These are phyloP conservation scores for Sebastes taczanowskii DNA, from an alignment of 2,797 vertebrate genomes.

Conservation along the genomic window DNA sequence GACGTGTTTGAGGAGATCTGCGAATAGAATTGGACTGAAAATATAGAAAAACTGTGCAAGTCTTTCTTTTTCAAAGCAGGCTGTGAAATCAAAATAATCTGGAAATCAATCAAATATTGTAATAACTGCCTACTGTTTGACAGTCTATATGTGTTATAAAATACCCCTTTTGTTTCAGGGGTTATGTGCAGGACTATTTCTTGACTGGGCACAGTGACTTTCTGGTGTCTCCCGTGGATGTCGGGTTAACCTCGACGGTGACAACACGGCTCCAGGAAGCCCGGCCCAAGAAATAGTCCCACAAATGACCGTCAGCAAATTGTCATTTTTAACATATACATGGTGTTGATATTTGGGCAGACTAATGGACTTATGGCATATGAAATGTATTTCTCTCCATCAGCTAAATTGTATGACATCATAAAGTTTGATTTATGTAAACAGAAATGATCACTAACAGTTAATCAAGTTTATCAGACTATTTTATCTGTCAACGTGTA, in stretches of 20 bases:
- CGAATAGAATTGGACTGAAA: slow-evolving; percentile 1
- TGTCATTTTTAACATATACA: not conserved
- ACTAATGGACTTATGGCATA: too few species aligned
- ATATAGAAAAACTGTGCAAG: not conserved
- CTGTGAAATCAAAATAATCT: slow-evolving; percentile 1
- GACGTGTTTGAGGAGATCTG: slow-evolving; percentile 5
- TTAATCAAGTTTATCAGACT: too few species aligned
- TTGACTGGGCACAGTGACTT: not conserved
- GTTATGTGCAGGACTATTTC: not conserved
- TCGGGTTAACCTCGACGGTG: not conserved
- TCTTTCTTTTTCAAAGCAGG: not conserved
- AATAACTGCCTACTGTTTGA: not conserved
- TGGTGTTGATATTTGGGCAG: not conserved
- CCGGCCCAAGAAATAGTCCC: not conserved
- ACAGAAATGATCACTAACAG: too few species aligned
- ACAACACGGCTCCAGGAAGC: accelerated
- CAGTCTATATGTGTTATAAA: not conserved
- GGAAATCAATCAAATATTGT: not conserved
- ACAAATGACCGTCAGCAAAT: not conserved
- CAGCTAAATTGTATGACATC: too few species aligned
- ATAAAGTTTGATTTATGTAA: too few species aligned
- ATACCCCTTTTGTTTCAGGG: not conserved
- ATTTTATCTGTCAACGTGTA: too few species aligned
- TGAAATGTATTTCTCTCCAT: too few species aligned
- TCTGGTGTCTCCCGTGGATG: not conserved